Evolutionary conservation across 1,140 invertebrate species (phyloP).

Genomic region (Drosophila ficusphila): DNA sequence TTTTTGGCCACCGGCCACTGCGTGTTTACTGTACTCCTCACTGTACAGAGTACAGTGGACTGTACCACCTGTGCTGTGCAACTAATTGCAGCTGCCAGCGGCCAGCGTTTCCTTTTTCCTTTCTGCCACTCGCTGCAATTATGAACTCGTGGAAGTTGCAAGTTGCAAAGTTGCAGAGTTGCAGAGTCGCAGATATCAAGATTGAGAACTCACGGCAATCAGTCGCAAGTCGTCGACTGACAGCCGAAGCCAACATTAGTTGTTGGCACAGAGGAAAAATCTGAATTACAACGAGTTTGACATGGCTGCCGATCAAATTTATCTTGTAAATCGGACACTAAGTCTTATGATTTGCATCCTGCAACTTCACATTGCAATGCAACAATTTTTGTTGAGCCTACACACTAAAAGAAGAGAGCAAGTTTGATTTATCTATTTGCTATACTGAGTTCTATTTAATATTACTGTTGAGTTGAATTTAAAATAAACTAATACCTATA

Average conservation of each 20-base stretch:
- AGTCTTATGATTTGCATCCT: background rate
- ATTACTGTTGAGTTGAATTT: too few species aligned
- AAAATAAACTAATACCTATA: too few species aligned
- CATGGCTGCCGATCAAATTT: background rate
- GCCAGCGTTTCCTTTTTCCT: conserved; percentile 48
- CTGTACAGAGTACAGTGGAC: too few species aligned
- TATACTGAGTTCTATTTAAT: too few species aligned
- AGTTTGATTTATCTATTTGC: too few species aligned
- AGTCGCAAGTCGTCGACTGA: conserved; percentile 23
- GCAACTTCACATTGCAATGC: background rate
- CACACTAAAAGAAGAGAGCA: too few species aligned
- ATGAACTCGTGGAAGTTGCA: conserved; percentile 29
- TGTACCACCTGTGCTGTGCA: conserved; percentile 5
- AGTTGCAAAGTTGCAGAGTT: background rate
- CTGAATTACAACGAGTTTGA: background rate
- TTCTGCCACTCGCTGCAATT: conserved; percentile 23
- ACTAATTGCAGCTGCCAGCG: conserved; percentile 31
- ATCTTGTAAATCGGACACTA: background rate
- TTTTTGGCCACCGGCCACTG: conserved; percentile 2
- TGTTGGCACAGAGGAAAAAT: background rate
- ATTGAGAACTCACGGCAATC: conserved; percentile 19
- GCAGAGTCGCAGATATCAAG: background rate
- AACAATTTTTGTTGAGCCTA: background rate
- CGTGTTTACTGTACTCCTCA: conserved; percentile 8
- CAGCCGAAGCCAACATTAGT: background rate